Evolutionary conservation across 2,888 invertebrate species (phyloP), one percentile per base, ranked within the genome.

Genomic region (Drosophila mimica): DNA sequence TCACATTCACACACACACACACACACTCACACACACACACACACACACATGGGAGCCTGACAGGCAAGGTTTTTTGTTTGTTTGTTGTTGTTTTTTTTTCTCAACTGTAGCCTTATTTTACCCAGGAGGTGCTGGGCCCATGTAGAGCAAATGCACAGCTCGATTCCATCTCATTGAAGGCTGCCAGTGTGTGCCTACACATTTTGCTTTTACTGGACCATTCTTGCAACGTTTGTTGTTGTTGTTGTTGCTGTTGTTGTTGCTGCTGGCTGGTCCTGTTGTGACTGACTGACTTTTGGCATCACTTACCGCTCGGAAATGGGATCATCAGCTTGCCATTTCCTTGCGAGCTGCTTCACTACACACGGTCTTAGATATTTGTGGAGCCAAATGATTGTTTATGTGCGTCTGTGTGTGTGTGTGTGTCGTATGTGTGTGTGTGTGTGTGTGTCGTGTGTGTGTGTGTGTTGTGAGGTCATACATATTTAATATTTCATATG

Each of bases 401-500:
- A 88, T 90, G 84, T 78, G 70, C 59, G 51, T 40, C 67, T 36
- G 46, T 11, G 13, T 9, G 38, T 34, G 33, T 52, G 34, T 54
- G 28, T 70, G 17, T 54, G 49, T 43, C 34, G 40, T 56, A 38
- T 60, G 56, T 68, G 49, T 64, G 63, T 40, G 36, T 38, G 17
- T n/a, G 36, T 34, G 30, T 70, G 8, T 56, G 31, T 31, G 51
- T n/a, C n/a, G n/a, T n/a, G n/a, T 34, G 57, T 40, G 52, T 65
- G 13, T 65, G 59, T 63, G 30, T 30, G 17, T n/a, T 73, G 68
- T 76, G 63, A 34, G 52, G 64, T 68, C 77, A 88, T 88, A 90
- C 91, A 88, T 90, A 89, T 89, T 91, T 91, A 91, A 91, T 91
- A 91, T 92, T 91, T 92, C 90, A 92, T 91, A 91, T 89, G 89